A percentile compares a stretch with the other conserved stretches of the same genome.
Conservation (phyloP, 2,888 invertebrate species). For the Malacosoma neustria region DNA sequence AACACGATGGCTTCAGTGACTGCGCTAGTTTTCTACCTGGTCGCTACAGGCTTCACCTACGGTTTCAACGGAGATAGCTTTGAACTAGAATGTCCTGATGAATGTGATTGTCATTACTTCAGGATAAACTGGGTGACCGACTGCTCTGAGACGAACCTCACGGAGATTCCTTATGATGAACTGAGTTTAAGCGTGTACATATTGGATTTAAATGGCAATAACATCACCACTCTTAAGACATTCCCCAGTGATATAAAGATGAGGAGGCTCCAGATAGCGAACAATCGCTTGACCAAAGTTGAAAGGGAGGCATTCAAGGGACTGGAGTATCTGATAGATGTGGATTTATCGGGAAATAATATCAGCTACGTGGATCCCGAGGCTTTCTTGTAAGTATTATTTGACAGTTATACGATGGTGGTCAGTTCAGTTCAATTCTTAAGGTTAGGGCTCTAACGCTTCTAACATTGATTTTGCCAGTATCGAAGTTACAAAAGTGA, state of each 20-base stretch:
- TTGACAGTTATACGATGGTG: too few relatives aligned
- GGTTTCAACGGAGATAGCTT: conserved; percentile 77
- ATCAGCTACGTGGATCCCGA: conserved; percentile 79
- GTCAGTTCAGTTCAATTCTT: too few relatives aligned
- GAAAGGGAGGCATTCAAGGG: conserved; percentile 77
- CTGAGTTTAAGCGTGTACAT: conserved; percentile 81
- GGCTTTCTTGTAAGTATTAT: conserved; percentile 77
- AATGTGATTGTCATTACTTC: conserved; percentile 85
- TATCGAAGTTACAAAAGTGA: too few relatives aligned
- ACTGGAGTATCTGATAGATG: conserved; percentile 79
- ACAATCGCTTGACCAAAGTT: conserved; percentile 77
- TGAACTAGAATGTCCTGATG: conserved; percentile 81
- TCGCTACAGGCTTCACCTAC: conserved; percentile 31
- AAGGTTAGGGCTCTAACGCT: too few relatives aligned
- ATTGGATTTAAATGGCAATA: conserved; percentile 81
- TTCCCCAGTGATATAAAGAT: conserved; percentile 82
- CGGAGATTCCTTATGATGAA: conserved; percentile 79
- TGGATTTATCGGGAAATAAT: conserved; percentile 80
- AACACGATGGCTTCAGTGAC: conserved; percentile 33
- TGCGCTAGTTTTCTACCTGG: conserved; percentile 33
- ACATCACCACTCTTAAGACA: conserved; percentile 72
- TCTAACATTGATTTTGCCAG: too few relatives aligned
- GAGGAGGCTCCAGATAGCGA: conserved; percentile 80
- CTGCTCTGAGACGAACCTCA: conserved; percentile 83
- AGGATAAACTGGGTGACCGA: conserved; percentile 86